Evolutionary conservation across 2,797 vertebrate species (phyloP).

Genomic region (Sebastolobus altivelis): DNA sequence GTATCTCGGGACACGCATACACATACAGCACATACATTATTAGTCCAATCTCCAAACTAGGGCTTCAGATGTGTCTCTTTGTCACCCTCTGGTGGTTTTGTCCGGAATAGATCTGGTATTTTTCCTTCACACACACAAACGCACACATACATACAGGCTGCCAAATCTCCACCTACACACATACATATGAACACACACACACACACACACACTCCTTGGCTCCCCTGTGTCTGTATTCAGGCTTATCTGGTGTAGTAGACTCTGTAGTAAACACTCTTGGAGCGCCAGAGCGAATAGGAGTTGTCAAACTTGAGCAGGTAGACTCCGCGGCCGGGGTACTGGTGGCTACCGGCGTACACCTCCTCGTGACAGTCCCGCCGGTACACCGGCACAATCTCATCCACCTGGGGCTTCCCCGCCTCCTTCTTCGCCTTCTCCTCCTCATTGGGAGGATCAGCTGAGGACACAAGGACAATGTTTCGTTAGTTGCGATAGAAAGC

Average conservation of each 20-base stretch:
- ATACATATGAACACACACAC: constrained; percentile 23
- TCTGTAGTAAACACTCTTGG: constrained; percentile 99
- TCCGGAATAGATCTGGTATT: constrained; percentile 57
- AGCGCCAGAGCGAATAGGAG: constrained; percentile 99
- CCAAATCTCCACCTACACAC: constrained; percentile 24
- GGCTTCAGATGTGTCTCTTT: constrained; percentile 67
- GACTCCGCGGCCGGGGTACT: constrained; percentile 97
- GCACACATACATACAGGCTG: constrained; percentile 48
- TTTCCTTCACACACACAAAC: constrained; percentile 17
- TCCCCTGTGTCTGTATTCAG: constrained; percentile 78
- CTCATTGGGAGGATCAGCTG: constrained; percentile 87
- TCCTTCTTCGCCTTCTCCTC: constrained; percentile 97
- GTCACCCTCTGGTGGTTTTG: constrained; percentile 77
- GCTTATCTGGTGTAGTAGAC: constrained; percentile 99
- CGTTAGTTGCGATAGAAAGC: not conserved
- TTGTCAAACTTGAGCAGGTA: constrained; percentile 99
- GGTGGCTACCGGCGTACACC: constrained; percentile 99
- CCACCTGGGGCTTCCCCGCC: constrained; percentile 94
- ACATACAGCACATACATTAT: constrained; percentile 56
- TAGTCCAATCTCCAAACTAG: constrained; percentile 53
- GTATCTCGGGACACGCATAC: constrained; percentile 53
- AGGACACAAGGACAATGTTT: not conserved
- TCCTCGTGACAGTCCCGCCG: constrained; percentile 99
- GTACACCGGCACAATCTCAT: constrained; percentile 99
- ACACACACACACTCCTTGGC: constrained; percentile 63